Evolutionary conservation across 1,140 invertebrate species (phyloP).

Genomic region (Aphelinus atriplicis): DNA sequence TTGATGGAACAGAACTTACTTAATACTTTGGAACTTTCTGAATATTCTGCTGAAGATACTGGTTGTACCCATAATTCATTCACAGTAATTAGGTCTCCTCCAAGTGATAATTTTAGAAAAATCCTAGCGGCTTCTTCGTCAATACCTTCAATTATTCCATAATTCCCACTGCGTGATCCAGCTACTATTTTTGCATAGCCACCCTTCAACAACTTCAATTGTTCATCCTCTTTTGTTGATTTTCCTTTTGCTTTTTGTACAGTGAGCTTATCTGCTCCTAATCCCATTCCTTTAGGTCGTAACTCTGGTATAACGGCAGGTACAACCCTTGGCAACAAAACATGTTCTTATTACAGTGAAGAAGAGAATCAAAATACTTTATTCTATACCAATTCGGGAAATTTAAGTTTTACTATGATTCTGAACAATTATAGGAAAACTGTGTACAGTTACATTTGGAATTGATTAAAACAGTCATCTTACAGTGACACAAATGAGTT

Average conservation of each 20-base stretch:
- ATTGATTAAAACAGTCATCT: too few relatives aligned
- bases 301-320: conserved; percentile 69
- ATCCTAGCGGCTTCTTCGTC: conserved; percentile 86
- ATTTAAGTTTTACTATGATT: too few relatives aligned
- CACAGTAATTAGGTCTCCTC: conserved; percentile 75
- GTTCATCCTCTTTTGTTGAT: conserved; percentile 69
- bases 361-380: neutral
- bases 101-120: conserved; percentile 81
- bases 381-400: neutral
- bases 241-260: conserved; percentile 64
- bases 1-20: conserved; percentile 69
- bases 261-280: conserved; percentile 84
- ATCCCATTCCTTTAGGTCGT: conserved; percentile 89
- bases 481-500: too few relatives aligned
- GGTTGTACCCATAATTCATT: conserved; percentile 81
- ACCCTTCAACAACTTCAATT: conserved; percentile 73
- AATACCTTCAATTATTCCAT: conserved; percentile 86
- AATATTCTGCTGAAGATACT: conserved; percentile 81
- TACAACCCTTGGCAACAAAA: conserved; percentile 60
- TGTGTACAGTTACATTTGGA: too few relatives aligned
- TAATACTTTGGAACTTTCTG: conserved; percentile 82
- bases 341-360: neutral
- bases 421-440: neutral
- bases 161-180: conserved; percentile 79
- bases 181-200: conserved; percentile 77